These are phyloP conservation scores for Aphyosemion australe DNA, from an alignment of 2,113 vertebrate genomes.

Conservation along the genomic window DNA sequence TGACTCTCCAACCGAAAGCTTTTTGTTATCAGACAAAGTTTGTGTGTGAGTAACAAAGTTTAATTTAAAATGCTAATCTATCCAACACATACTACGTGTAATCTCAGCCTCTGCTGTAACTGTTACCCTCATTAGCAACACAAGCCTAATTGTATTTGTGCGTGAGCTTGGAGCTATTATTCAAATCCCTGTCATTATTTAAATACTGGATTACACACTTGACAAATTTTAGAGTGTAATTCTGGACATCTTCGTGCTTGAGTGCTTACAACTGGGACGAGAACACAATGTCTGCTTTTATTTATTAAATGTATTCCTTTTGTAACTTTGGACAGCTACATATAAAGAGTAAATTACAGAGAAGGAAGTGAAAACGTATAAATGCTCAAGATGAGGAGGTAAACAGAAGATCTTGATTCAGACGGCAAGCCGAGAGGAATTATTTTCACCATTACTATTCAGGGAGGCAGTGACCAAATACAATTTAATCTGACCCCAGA, in stretches of 20 bases:
- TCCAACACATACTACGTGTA: neutral
- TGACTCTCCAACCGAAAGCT: no score
- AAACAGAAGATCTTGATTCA: neutral
- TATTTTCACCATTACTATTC: slow-evolving; percentile 53
- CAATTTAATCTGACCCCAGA: slow-evolving; percentile 52
- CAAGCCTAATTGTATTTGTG: slow-evolving; percentile 6
- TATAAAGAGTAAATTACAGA: neutral
- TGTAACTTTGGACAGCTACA: neutral
- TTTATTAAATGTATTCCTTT: no score
- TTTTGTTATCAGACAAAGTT: neutral
- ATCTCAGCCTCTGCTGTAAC: neutral
- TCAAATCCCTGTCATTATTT: slow-evolving; percentile 6
- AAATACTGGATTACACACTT: slow-evolving; percentile 11
- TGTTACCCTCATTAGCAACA: slow-evolving; percentile 4
- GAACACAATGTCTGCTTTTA: neutral
- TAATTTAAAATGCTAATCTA: slow-evolving; percentile 2
- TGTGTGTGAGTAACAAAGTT: neutral
- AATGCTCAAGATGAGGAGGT: neutral
- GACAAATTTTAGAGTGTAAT: slow-evolving; percentile 4
- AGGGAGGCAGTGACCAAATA: slow-evolving; percentile 40
- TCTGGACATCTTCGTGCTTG: slow-evolving; percentile 4
- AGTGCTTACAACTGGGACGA: neutral
- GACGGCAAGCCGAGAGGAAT: neutral
- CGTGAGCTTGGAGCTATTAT: slow-evolving; percentile 1
- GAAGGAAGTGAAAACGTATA: neutral